Evolutionary conservation across 2,888 invertebrate genomes (phyloP).

Genomic region (Scaptomyza cyrtandrae): DNA sequence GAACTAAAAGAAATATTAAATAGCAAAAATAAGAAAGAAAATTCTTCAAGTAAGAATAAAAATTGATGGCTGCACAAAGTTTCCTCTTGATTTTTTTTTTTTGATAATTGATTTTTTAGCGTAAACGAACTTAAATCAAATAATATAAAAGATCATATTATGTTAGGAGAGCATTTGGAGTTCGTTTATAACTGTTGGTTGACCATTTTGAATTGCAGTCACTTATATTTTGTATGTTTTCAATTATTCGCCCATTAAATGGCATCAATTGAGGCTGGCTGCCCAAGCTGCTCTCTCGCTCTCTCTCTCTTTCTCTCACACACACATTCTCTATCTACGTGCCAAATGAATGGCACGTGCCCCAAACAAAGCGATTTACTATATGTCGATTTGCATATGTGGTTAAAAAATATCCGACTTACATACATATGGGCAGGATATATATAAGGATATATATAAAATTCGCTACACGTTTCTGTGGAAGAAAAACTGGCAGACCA

Average conservation of each 20-base stretch:
- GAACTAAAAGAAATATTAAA: no score
- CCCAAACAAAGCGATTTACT: neutral
- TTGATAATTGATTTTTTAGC: no score
- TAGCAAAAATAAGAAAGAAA: no score
- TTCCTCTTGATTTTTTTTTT: no score
- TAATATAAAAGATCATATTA: no score
- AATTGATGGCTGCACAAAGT: no score
- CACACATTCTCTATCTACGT: neutral
- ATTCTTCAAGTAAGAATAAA: no score
- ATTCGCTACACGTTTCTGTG: constrained; percentile 45
- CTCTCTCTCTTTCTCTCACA: no score
- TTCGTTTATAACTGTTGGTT: neutral
- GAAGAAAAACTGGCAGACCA: constrained; percentile 16
- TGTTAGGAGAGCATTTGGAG: neutral
- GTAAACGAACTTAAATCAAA: no score
- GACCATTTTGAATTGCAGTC: constrained; percentile 14
- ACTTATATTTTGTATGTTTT: constrained; percentile 18
- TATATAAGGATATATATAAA: neutral
- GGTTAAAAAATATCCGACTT: neutral
- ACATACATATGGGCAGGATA: neutral
- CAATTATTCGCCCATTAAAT: constrained; percentile 43
- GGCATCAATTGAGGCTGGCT: constrained; percentile 17
- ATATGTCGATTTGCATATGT: constrained; percentile 16
- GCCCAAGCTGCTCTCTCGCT: no score
- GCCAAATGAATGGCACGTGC: constrained; percentile 22